These are phyloP conservation scores for Amphiprion ocellaris DNA, from an alignment of 2,113 vertebrate genomes.

Conservation along the genomic window DNA sequence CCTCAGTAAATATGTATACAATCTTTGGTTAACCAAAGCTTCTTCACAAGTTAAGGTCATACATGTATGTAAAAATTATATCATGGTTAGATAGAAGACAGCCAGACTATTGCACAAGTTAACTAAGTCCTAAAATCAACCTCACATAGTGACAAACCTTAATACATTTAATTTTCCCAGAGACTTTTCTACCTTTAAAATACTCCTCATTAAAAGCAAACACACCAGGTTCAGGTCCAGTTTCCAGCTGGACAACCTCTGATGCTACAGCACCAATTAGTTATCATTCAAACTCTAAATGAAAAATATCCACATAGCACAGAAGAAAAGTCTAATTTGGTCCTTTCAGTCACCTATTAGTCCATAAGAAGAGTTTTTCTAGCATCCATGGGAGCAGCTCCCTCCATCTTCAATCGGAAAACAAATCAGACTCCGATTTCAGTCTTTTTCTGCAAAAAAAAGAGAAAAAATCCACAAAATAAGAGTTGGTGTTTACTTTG, in stretches of 20 bases:
- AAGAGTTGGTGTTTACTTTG: background rate
- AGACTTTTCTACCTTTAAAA: no score
- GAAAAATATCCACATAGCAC: background rate
- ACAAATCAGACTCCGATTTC: slow-evolving; percentile 5
- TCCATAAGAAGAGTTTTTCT: background rate
- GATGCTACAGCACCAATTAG: background rate
- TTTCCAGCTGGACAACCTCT: background rate
- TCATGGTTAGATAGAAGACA: no score
- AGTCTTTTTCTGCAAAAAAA: slow-evolving; percentile 57
- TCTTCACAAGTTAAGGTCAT: no score
- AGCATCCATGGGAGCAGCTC: background rate
- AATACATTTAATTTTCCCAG: no score
- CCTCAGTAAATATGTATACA: no score
- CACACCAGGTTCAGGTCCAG: background rate
- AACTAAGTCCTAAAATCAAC: no score
- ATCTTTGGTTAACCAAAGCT: no score
- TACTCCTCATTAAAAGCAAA: no score
- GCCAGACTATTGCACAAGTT: no score
- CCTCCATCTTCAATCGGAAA: slow-evolving; percentile 21
- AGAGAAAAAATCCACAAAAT: slow-evolving; percentile 9
- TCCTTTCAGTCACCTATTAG: slow-evolving; percentile 30
- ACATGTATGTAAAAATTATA: no score
- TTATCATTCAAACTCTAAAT: background rate
- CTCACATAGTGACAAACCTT: no score
- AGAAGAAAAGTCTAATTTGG: slow-evolving; percentile 15